phyloP scores from a whole-genome alignment of 2,797 vertebrate species.

The Cossypha polioptera region DNA sequence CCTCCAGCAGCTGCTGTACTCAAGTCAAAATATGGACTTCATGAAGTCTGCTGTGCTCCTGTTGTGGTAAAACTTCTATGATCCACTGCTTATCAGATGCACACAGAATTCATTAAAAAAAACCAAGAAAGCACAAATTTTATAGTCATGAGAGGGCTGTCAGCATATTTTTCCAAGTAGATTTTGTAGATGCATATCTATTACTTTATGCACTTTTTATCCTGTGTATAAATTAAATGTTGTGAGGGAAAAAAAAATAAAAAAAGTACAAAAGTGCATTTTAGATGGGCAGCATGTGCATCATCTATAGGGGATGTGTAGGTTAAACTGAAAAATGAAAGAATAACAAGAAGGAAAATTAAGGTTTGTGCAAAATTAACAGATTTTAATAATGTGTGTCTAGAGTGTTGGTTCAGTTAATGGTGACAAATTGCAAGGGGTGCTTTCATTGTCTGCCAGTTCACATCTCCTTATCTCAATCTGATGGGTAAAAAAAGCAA shows the following conservation, averaged over 20 bases:
- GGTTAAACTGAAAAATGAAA: not conserved
- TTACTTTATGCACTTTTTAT: not conserved
- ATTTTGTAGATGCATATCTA: not conserved
- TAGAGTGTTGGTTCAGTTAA: not conserved
- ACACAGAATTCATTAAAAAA: not conserved
- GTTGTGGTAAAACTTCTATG: not conserved
- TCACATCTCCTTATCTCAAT: not conserved
- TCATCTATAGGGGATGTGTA: not conserved
- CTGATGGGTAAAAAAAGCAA: not conserved
- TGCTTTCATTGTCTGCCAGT: not conserved
- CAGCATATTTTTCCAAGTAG: not conserved
- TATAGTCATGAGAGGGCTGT: not conserved
- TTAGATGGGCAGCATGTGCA: not conserved
- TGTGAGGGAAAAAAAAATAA: too few relatives aligned
- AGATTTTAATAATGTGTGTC: not conserved
- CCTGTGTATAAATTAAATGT: not conserved
- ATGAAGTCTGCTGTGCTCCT: not conserved
- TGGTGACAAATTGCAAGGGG: not conserved
- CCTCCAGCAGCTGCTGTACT: not conserved
- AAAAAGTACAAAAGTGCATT: not conserved
- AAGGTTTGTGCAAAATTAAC: not conserved
- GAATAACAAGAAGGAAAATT: not conserved
- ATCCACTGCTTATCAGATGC: not conserved
- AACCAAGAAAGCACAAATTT: not conserved
- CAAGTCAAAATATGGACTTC: not conserved